These are phyloP conservation scores for Eledona agricola DNA, from an alignment of 2,888 invertebrate genomes.

Conservation along the genomic window DNA sequence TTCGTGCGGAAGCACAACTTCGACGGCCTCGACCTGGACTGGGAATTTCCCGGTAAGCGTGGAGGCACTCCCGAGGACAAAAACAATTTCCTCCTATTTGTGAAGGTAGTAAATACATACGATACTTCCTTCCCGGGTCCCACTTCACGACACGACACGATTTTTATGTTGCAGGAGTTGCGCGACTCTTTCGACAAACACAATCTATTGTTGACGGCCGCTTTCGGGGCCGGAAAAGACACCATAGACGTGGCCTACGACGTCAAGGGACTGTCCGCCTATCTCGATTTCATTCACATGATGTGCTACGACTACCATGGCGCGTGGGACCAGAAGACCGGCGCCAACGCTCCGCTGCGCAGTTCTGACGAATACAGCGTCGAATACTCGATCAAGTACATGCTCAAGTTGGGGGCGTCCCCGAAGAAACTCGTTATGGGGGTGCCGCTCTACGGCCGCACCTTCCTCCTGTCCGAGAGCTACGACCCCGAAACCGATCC, in stretches of 20 bases:
- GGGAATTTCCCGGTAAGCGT: constrained; percentile 85
- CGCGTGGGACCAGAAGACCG: constrained; percentile 78
- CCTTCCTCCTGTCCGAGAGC: constrained; percentile 70
- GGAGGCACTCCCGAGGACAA: constrained; percentile 80
- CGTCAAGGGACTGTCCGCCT: constrained; percentile 72
- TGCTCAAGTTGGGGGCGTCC: constrained; percentile 77
- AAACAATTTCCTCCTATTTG: constrained; percentile 78
- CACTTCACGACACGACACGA: neutral
- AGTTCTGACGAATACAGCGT: constrained; percentile 72
- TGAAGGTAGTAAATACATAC: constrained; percentile 76
- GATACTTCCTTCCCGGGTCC: neutral
- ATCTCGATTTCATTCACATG: constrained; percentile 78
- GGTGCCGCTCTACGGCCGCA: constrained; percentile 84
- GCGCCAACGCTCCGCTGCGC: constrained; percentile 80
- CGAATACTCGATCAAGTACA: constrained; percentile 78
- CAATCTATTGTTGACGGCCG: constrained; percentile 79
- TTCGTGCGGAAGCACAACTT: constrained; percentile 78
- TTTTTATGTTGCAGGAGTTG: constrained; percentile 68
- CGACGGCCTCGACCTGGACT: constrained; percentile 82
- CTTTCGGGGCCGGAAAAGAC: constrained; percentile 79
- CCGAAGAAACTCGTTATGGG: constrained; percentile 83
- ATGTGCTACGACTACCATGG: constrained; percentile 94
- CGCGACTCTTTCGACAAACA: constrained; percentile 74
- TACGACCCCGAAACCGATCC: constrained; percentile 48
- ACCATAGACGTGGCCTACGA: constrained; percentile 83